Evolutionary conservation across 2,888 invertebrate genomes (phyloP).

Genomic region (Prenolepis imparis): DNA sequence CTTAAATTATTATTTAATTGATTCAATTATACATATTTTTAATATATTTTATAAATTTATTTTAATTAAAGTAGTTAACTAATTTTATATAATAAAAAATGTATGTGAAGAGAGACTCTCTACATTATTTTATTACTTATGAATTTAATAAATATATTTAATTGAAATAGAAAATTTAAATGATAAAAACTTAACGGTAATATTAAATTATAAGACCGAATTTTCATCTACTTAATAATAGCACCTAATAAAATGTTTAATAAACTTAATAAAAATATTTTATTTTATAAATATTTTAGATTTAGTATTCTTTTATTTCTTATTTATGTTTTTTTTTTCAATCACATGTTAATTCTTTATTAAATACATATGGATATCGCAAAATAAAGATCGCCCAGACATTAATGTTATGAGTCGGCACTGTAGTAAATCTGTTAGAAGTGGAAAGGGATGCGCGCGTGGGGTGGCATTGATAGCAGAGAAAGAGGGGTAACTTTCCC

Average conservation of each 20-base stretch:
- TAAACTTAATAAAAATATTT: not conserved
- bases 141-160: not conserved
- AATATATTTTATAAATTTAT: not conserved
- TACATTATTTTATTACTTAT: not conserved
- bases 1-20: not conserved
- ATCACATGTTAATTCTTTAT: not conserved
- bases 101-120: not conserved
- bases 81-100: not conserved
- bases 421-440: slow-evolving; percentile 42
- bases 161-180: slow-evolving; percentile 2
- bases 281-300: not conserved
- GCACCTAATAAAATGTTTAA: not conserved
- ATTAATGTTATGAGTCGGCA: slow-evolving; percentile 35
- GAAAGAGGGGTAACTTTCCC: slow-evolving; percentile 59
- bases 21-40: not conserved
- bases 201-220: not conserved
- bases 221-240: not conserved
- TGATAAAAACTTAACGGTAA: slow-evolving; percentile 1
- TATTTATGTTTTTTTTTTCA: not conserved
- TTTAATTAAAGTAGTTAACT: not conserved
- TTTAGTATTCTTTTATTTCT: not conserved
- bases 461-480: slow-evolving; percentile 8
- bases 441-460: slow-evolving; percentile 3
- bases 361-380: not conserved
- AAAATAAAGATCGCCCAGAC: not conserved